Evolutionary conservation across 2,113 vertebrate species (phyloP).

Genomic region (Rhombomys opimus): DNA sequence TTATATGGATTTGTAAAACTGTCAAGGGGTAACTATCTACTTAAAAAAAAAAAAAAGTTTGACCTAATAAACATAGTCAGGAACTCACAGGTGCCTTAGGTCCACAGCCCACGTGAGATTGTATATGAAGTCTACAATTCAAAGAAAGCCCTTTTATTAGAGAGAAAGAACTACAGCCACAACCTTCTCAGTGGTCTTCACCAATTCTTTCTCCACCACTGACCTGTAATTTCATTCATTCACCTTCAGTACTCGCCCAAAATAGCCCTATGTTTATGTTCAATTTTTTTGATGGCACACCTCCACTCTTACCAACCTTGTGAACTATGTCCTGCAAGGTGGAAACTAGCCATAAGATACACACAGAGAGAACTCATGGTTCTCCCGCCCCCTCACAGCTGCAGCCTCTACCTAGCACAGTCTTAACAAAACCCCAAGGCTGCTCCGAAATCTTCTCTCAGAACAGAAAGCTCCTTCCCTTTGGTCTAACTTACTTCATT

Average conservation of each 20-base stretch:
- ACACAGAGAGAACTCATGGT: neutral
- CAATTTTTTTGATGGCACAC: neutral
- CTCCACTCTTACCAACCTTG: neutral
- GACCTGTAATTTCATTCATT: neutral
- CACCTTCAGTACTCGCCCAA: neutral
- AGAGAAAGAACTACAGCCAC: neutral
- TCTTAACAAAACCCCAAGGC: neutral
- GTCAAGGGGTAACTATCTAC: neutral
- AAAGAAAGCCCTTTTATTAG: constrained; percentile 29
- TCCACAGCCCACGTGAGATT: neutral
- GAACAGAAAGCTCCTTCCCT: neutral
- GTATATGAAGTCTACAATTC: neutral
- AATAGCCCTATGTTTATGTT: neutral
- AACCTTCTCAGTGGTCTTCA: neutral
- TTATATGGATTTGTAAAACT: neutral
- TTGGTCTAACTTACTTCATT: neutral
- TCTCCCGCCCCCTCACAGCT: neutral
- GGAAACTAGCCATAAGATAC: neutral
- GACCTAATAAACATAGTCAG: neutral
- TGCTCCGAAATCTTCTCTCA: neutral
- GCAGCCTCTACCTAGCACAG: neutral
- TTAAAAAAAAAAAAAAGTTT: neutral
- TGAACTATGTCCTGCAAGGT: neutral
- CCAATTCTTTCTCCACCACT: neutral
- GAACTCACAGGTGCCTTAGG: neutral